phyloP scores from a whole-genome alignment of 2,113 vertebrate genomes.

The Caretta caretta region DNA sequence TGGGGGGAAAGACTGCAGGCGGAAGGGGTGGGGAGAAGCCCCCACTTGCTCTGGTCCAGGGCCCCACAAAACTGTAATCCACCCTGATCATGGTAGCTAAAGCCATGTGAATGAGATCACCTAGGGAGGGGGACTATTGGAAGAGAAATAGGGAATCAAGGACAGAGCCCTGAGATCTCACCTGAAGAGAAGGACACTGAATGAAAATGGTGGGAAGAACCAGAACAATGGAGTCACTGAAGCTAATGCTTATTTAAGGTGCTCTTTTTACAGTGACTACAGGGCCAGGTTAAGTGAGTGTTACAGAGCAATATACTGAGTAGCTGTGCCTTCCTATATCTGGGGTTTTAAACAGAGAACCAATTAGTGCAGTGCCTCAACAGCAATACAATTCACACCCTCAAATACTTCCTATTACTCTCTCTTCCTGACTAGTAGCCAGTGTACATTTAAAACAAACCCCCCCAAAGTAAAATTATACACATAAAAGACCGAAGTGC shows the following conservation, averaged over 20 bases:
- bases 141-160: background rate
- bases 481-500: background rate
- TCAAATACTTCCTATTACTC: background rate
- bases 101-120: background rate
- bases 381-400: background rate
- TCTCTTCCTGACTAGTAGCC: background rate
- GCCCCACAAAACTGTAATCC: no score
- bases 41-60: background rate
- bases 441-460: background rate
- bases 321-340: rapidly evolving
- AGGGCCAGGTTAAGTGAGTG: background rate
- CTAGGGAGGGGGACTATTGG: background rate
- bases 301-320: background rate
- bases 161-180: background rate
- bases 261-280: background rate
- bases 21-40: background rate
- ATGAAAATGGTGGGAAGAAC: background rate
- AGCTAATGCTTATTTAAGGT: background rate
- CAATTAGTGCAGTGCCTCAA: rapidly evolving
- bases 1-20: background rate
- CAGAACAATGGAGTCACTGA: rapidly evolving
- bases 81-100: background rate
- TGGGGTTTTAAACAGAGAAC: background rate
- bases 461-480: background rate
- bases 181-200: background rate